Conservation (phyloP, 2,113 vertebrate species). For the Centropus bengalensis region DNA sequence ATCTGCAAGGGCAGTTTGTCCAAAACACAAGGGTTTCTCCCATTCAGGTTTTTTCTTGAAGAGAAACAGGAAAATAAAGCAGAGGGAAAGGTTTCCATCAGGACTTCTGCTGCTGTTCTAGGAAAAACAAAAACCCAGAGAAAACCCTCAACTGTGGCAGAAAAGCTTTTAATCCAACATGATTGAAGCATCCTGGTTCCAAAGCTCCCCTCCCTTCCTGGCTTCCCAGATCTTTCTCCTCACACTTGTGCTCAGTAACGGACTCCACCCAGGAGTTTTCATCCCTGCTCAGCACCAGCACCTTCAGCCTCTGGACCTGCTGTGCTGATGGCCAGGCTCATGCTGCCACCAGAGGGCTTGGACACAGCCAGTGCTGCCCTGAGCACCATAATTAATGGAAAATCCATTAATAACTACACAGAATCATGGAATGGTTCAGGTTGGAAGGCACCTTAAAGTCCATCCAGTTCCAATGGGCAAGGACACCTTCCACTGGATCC, state of each 20-base stretch:
- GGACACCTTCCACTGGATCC: no score
- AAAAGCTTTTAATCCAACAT: slow-evolving; percentile 49
- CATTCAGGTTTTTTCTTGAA: neutral
- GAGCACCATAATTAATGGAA: no score
- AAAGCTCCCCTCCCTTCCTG: slow-evolving; percentile 36
- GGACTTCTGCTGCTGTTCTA: neutral
- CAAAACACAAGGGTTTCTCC: rapidly evolving
- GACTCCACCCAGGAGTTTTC: neutral
- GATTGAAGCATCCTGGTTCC: slow-evolving; percentile 25
- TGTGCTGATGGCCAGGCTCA: no score
- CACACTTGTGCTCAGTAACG: neutral
- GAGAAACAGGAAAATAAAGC: neutral
- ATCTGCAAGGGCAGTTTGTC: neutral
- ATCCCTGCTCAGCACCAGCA: neutral
- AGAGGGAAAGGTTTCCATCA: neutral
- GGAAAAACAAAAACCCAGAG: neutral
- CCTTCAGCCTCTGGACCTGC: neutral
- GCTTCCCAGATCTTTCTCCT: neutral
- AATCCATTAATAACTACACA: no score
- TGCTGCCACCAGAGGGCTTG: no score
- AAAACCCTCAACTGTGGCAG: neutral
- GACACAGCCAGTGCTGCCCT: no score
- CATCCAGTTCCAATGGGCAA: no score
- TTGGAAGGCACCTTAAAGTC: no score
- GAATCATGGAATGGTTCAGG: no score